A percentile compares a stretch with the other conserved stretches of the same genome.
phyloP scores from a whole-genome alignment of 2,113 vertebrate species.

The Lichenostomus cassidix region DNA sequence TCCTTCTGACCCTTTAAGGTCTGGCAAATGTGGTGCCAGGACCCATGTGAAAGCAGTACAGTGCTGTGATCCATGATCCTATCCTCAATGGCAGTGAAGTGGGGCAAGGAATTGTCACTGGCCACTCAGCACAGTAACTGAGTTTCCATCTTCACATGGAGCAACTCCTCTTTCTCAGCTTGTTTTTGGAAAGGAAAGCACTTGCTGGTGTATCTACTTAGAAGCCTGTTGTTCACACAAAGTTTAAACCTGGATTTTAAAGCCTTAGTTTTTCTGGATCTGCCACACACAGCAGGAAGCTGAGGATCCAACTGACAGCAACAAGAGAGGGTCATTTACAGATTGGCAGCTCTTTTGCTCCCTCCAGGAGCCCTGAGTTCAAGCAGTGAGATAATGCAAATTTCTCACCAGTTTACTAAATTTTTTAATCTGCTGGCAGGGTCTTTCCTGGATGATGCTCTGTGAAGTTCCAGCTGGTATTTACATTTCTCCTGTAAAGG shows the following conservation, averaged over 20 bases:
- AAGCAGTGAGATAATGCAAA: not conserved
- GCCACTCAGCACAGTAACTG: too few species aligned
- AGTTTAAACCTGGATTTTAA: not conserved
- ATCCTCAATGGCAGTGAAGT: not conserved
- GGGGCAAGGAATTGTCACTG: accelerated
- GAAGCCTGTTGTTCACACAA: accelerated
- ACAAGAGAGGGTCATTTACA: not conserved
- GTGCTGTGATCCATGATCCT: not conserved
- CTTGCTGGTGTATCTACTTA: not conserved
- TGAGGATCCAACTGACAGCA: not conserved
- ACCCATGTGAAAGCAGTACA: not conserved
- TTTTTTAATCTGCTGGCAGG: accelerated
- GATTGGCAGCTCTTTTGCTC: not conserved
- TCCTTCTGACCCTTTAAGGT: not conserved
- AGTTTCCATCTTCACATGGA: not conserved
- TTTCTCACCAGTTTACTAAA: not conserved
- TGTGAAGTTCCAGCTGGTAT: not conserved
- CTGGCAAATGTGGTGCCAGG: not conserved
- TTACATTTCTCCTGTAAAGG: not conserved
- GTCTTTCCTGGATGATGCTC: not conserved
- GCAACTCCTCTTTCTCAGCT: not conserved
- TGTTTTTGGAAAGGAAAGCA: not conserved
- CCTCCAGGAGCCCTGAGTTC: not conserved
- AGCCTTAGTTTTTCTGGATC: not conserved
- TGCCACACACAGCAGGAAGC: not conserved